Percentiles rank a stretch among this genome's conserved stretches.
Evolutionary conservation across 2,113 vertebrate species (phyloP).

Genomic region (Pao palembangensis): DNA sequence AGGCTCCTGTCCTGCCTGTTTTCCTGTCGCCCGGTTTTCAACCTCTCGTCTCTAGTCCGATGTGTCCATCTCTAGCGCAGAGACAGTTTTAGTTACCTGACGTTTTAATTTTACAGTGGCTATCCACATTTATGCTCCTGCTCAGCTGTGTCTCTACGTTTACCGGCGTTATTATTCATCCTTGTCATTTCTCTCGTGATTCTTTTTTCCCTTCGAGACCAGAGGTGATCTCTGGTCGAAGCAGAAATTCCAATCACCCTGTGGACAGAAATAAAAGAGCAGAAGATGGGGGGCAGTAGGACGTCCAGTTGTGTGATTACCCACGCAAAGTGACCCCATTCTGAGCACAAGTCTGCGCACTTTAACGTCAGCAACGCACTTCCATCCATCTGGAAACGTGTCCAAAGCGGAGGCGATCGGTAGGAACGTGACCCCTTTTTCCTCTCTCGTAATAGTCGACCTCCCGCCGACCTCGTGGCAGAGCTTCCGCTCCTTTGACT

Average conservation of each 20-base stretch:
- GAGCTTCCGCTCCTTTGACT: slow-evolving; percentile 13
- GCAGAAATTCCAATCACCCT: not conserved
- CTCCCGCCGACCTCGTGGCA: slow-evolving; percentile 23
- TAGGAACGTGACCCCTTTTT: not conserved
- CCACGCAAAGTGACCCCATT: slow-evolving; percentile 24
- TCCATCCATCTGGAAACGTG: not conserved
- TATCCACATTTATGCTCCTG: no score
- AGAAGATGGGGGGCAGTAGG: not conserved
- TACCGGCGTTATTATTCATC: slow-evolving; percentile 34
- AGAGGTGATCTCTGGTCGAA: no score
- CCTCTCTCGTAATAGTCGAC: slow-evolving; percentile 8
- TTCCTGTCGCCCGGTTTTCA: slow-evolving; percentile 33
- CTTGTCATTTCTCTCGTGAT: not conserved
- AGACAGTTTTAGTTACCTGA: no score
- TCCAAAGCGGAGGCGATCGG: not conserved
- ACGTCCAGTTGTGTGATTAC: not conserved
- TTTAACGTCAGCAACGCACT: slow-evolving; percentile 10
- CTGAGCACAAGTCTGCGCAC: slow-evolving; percentile 43
- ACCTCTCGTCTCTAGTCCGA: slow-evolving; percentile 35
- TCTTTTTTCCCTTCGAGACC: not conserved
- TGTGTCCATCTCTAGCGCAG: slow-evolving; percentile 14
- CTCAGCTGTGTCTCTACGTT: no score
- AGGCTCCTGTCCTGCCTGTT: slow-evolving; percentile 48
- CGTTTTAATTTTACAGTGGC: no score
- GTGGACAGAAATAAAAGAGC: not conserved